Evolutionary conservation across 2,888 invertebrate genomes (phyloP), one percentile per base, ranked within the genome.

Genomic region (Drosophila heteroneura): DNA sequence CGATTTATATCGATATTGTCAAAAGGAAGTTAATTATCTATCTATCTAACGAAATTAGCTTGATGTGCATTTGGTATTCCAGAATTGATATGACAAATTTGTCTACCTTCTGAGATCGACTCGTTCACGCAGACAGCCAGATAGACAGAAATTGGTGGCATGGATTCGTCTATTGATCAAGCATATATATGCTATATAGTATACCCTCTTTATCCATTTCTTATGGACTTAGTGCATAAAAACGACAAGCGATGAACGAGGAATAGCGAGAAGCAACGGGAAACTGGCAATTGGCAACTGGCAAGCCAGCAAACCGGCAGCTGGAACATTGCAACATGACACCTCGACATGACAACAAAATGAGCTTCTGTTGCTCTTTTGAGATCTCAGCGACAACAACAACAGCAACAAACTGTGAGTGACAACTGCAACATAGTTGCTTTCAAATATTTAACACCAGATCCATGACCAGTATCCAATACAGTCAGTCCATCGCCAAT

Each of bases 301-400:
- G 67, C 57, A 63, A 65, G 57, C 30, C 22, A 52, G 58, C 56
- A 63, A 63, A 63, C 32, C 74, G 76, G 84, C 87, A 70, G 71
- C 81, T 77, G 77, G 44, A 78, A 83, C 90, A 88, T 85, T 90
- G 86, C 86, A 84, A 90, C 88, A 88, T 91, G 89, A 90, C 89
- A 88, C 86, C 84, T 81, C 79, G 83, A 90, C 89, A 90, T 88
- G 89, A 90, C 91, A 90, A 76, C 88, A 85, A 90, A 91, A 90
- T 90, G 89, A 91, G 89, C 89, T 84, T 88, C 91, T 83, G 91
- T 90, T 88, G 87, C 82, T 59, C 74, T 72, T 76, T 74, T 64
- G 63, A 81, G 88, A 89, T 90, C 77, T 75, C 80, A 71, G 62
- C 74, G 76, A 60, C 75, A 76, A 63, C 72, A 72, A 52, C 66